Base-by-base conservation (phyloP, 2,797 vertebrate species). In the Ispidina lecontei region DNA sequence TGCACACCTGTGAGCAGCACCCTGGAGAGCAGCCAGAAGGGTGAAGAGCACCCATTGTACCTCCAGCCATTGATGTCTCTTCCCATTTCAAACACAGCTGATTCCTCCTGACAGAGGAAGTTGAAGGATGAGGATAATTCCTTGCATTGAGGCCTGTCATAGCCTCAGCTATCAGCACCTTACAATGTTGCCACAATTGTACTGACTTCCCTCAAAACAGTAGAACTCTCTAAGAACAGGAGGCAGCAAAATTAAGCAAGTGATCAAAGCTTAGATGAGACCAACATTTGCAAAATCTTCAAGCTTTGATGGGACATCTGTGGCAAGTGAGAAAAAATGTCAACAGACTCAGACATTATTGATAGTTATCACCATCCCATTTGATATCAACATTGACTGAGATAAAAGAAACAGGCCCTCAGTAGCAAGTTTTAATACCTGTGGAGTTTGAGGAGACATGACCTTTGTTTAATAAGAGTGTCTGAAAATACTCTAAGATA, bases 381-480 rank as follows among this genome's bases (percentile, higher is more conserved):
- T 92, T 87, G n/a, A 88, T 68, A 77, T 16, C 28, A 26, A 47
- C 92, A 90, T 88, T 63, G 16, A 74, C 14, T 0, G 0, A 74
- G 65, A 81, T 80, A 62, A 71, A 92, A 89, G 71, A 78, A 37
- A n/a, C 28, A 74, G 47, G 14, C 69, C 0, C 4, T 20, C 3
- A 1, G 43, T 26, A 91, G 15, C 37, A 76, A 72, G 55, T 44
- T 75, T 85, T 84, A 83, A 84, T 74, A 55, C 60, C 59, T 63
- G 65, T 70, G 46, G 25, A 56, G 62, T 63, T 78, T 73, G 46
- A 56, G 55, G 35, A 12, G 22, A 69, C 78, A 58, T 78, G 70
- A 84, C 63, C 76, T 95, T 91, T 91, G 56, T 52, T 86, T 92
- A 89, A 78, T 71, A 84, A 35, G 41, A 69, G 21, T 51, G 21